Evolutionary conservation across 2,797 vertebrate species (phyloP), one percentile per base, ranked within the genome.

Genomic region (Tauraco hartlaubi): DNA sequence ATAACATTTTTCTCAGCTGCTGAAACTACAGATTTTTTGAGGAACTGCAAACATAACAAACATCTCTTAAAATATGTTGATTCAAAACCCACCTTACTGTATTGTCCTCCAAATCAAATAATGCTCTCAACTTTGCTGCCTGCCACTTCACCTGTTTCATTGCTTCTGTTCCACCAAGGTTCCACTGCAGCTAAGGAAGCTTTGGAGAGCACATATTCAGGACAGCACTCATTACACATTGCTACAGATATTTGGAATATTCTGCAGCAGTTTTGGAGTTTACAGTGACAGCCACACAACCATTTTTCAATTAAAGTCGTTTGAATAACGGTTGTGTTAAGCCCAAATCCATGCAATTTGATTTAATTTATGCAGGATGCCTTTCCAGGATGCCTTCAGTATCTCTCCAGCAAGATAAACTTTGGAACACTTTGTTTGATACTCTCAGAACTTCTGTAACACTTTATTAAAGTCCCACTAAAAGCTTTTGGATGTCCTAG

Each of bases 371-470:
- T 64, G 37, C 20, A 43, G 37, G 39, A 35, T 29, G 54, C 44
- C 2, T 78, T 91, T 88, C 73, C 75, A 56, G 51, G 43, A 63
- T 69, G 21, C 13, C 31, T 86, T 74, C 91, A 91, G 25, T 66
- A 37, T 61, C 49, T 93, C 44, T 59, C 18, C 37, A 63, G 62
- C 31, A 95, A 92, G 92, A 72, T 25, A 54, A 22, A 28, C 58
- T 56, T 95, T 37, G 33, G 71, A 93, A 64, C n/a, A 46, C 41
- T 88, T 86, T 74, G 44, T 81, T 96, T 92, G 48, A 64, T 14
- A 3, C 66, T 92, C 78, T 10, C n/a, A 88, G 48, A 85, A 76
- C 61, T 85, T 93, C 64, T 82, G 15, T 41, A 83, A 51, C 6
- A 15, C 33, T 85, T 95, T 54, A 81, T 0, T 67, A 9, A 88